These are phyloP conservation scores for Drosophila mettleri DNA, from an alignment of 2,888 invertebrate species.

Conservation along the genomic window DNA sequence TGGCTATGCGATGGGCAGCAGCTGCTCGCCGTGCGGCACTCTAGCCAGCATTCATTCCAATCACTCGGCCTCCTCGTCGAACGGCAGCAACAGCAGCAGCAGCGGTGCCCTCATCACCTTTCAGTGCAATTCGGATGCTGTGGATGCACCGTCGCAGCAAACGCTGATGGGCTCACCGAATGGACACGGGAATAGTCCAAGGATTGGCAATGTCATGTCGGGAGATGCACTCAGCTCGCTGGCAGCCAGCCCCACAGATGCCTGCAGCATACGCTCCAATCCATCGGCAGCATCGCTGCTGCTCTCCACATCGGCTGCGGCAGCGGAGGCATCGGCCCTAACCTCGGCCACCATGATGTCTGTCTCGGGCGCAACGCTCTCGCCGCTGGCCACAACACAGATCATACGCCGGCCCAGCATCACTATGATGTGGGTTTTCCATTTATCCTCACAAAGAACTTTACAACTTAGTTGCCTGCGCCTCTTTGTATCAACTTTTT, in stretches of 20 bases:
- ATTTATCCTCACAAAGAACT: conserved; percentile 29
- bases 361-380: conserved; percentile 80
- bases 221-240: conserved; percentile 81
- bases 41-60: conserved; percentile 83
- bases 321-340: conserved; percentile 71
- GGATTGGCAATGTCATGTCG: conserved; percentile 62
- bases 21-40: conserved; percentile 80
- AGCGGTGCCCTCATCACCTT: conserved; percentile 82
- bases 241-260: conserved; percentile 84
- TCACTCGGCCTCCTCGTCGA: conserved; percentile 79
- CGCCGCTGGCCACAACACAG: conserved; percentile 84
- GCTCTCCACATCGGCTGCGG: conserved; percentile 79
- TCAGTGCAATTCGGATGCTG: conserved; percentile 75
- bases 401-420: conserved; percentile 85
- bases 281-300: conserved; percentile 83
- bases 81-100: conserved; percentile 82
- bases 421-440: conserved; percentile 85
- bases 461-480: conserved; percentile 43
- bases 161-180: conserved; percentile 64
- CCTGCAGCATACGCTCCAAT: conserved; percentile 84
- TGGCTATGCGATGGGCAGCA: conserved; percentile 50
- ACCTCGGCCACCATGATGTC: conserved; percentile 63
- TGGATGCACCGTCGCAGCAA: conserved; percentile 47
- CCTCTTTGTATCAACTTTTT: conserved; percentile 5
- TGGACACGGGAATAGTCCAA: conserved; percentile 63